Evolutionary conservation across 1,140 invertebrate genomes (phyloP), one percentile per base, ranked within the genome.

Genomic region (Apis dorsata): DNA sequence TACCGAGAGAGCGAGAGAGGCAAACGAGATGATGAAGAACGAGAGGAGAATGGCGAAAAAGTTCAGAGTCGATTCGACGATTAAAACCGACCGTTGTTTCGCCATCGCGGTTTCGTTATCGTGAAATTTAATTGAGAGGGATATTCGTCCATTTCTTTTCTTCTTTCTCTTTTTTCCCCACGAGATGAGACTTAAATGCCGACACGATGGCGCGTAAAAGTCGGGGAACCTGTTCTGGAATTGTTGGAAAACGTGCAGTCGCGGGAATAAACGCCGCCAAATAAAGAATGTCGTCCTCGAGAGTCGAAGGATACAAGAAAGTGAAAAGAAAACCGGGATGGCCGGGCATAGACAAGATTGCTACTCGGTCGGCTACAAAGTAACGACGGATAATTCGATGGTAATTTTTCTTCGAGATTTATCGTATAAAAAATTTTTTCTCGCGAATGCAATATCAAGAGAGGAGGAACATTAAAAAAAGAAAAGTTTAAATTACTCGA

Each of bases 141-240:
- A 59, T 19, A 44, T 73, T 72, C 21, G 13, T 44, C 13, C 8
- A n/a, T 9, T 19, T 11, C 11, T 10, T 51, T 12, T 9, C 12
- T 13, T 63, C 2, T 28, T 28, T 9, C 9, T 24, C 9, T 24
- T 15, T 49, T 49, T 17, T 8, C 13, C 11, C 8, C 24, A 13
- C 21, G 34, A 15, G 17, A 34, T 21, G 17, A 21, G 17, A 55
- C 8, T 4, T 17, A 15, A 34, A n/a, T 15, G 19, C 1, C 55
- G 71, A 49, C 1, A 49, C 51, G 62, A 17, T 69, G 53, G 68
- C 76, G 62, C 34, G 62, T 86, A 86, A 86, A 83, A 86, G 76
- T 76, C 76, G 76, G 55, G 51, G 60, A 79, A 84, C 76, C 86
- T 80, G 85, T 87, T 86, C 76, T 84, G 63, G 81, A 79, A 87